A percentile compares a stretch with the other conserved stretches of the same genome.
phyloP scores from a whole-genome alignment of 2,888 invertebrate genomes.

The Molanna angustata region DNA sequence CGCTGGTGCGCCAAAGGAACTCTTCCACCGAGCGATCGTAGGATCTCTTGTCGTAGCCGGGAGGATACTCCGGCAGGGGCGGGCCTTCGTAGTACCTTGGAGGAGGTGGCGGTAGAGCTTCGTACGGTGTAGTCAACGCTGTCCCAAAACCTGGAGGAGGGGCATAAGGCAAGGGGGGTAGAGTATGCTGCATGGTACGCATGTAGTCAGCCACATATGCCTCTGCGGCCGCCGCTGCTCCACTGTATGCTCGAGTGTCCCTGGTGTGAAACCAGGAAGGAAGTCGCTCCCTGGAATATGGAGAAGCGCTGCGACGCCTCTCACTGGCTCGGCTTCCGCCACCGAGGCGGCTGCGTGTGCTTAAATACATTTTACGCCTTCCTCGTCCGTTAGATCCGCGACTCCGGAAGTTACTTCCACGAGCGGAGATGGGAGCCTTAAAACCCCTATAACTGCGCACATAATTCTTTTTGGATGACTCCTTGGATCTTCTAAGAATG shows the following conservation, averaged over 20 bases:
- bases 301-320: slow-evolving; percentile 53
- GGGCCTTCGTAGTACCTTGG: slow-evolving; percentile 78
- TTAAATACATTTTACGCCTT: slow-evolving; percentile 62
- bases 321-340: slow-evolving; percentile 42
- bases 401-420: slow-evolving; percentile 53
- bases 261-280: slow-evolving; percentile 57
- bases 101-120: slow-evolving; percentile 66
- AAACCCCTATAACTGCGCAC: slow-evolving; percentile 50
- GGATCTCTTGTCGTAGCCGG: slow-evolving; percentile 68
- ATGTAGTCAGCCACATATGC: slow-evolving; percentile 88
- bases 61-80: slow-evolving; percentile 72
- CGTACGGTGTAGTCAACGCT: slow-evolving; percentile 52
- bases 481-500: slow-evolving; percentile 80
- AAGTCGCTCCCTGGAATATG: slow-evolving; percentile 45
- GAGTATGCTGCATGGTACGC: slow-evolving; percentile 81
- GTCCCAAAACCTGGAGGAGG: slow-evolving; percentile 62
- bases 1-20: slow-evolving; percentile 78
- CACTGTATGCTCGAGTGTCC: slow-evolving; percentile 39
- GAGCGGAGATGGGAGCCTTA: slow-evolving; percentile 50
- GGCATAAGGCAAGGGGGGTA: slow-evolving; percentile 82
- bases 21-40: slow-evolving; percentile 90
- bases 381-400: slow-evolving; percentile 46
- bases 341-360: slow-evolving; percentile 60
- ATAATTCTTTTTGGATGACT: slow-evolving; percentile 66
- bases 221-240: slow-evolving; percentile 69